A percentile compares a stretch with the other conserved stretches of the same genome.
These are phyloP conservation scores for Stercorarius parasiticus DNA, from an alignment of 2,113 vertebrate species.

Conservation along the genomic window DNA sequence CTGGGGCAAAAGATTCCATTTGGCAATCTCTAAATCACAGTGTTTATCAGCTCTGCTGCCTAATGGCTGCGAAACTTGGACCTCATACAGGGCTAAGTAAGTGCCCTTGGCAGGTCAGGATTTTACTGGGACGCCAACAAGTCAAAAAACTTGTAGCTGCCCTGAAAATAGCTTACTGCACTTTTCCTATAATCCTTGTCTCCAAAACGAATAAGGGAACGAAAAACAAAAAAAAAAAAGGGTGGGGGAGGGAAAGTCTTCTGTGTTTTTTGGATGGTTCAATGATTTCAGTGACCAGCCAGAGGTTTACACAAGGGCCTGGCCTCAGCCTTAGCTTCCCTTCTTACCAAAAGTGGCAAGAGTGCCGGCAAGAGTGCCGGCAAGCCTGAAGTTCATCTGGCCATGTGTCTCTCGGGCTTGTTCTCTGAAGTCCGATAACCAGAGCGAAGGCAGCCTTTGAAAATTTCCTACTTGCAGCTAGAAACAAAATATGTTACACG, in stretches of 20 bases:
- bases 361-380: neutral
- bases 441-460: neutral
- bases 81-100: neutral
- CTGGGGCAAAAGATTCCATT: neutral
- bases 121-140: neutral
- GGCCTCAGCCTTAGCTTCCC: neutral
- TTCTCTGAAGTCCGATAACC: neutral
- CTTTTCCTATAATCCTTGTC: neutral
- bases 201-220: neutral
- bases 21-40: neutral
- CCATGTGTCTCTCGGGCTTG: neutral
- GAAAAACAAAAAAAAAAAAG: neutral
- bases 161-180: neutral
- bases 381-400: neutral
- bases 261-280: neutral
- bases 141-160: neutral
- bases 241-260: neutral
- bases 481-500: neutral
- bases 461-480: neutral
- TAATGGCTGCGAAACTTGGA: neutral
- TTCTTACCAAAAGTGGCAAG: neutral
- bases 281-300: neutral
- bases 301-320: neutral
- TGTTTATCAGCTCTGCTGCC: neutral
- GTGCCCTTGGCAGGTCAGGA: neutral